Percentiles rank a stretch among this genome's conserved stretches.
Conservation (phyloP, 2,797 vertebrate species). For the Crotalus adamanteus region DNA sequence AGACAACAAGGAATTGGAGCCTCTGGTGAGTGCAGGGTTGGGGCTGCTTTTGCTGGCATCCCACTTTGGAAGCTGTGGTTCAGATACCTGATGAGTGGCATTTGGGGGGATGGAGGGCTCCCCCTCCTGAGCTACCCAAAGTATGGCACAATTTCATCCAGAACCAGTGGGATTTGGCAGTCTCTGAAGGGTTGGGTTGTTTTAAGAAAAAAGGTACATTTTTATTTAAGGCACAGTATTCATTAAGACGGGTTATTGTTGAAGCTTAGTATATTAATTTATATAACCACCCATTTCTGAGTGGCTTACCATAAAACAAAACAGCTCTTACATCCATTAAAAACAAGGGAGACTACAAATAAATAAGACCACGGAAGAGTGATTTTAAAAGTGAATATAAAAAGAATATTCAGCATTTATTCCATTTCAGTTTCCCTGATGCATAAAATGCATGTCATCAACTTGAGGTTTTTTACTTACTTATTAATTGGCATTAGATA, state of each 20-base stretch:
- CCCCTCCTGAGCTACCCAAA: background rate
- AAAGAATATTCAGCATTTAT: background rate
- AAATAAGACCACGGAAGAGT: background rate
- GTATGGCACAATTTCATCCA: background rate
- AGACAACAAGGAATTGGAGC: slow-evolving; percentile 96
- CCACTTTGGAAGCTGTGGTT: background rate
- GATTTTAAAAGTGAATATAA: background rate
- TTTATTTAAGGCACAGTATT: background rate
- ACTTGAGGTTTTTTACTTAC: background rate
- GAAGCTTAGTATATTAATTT: background rate
- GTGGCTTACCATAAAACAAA: background rate
- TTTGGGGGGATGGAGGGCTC: background rate
- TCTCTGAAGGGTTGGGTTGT: background rate
- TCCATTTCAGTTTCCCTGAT: background rate
- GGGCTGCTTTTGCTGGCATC: background rate
- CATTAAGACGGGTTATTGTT: background rate
- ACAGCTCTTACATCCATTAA: background rate
- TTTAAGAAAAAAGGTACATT: background rate
- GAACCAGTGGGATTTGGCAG: background rate
- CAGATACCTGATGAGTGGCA: background rate
- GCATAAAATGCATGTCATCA: background rate
- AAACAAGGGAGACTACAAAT: background rate
- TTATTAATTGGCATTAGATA: background rate
- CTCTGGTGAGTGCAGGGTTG: slow-evolving; percentile 82
- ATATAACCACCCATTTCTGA: background rate